Conservation (phyloP, 2,113 vertebrate genomes). For the Varanus komodoensis region DNA sequence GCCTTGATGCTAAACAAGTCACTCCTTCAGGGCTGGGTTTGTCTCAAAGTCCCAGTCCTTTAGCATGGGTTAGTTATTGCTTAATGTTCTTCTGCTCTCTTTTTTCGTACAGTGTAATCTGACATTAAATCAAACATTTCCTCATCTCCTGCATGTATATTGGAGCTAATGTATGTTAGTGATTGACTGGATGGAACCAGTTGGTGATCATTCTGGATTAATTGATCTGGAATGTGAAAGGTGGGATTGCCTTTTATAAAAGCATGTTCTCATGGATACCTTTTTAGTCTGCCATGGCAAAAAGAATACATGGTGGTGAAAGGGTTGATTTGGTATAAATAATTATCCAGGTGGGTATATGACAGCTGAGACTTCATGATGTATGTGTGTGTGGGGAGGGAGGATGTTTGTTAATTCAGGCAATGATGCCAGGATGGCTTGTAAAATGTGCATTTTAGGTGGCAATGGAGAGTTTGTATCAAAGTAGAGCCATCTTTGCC, state of each 20-base stretch:
- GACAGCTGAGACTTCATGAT: neutral
- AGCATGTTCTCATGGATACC: neutral
- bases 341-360: neutral
- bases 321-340: neutral
- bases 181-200: neutral
- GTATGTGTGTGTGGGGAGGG: too few relatives aligned
- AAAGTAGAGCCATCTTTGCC: neutral
- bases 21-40: neutral
- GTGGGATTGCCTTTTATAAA: neutral
- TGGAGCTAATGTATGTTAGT: neutral
- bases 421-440: neutral
- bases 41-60: neutral
- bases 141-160: neutral
- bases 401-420: neutral
- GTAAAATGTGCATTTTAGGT: neutral
- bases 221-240: neutral
- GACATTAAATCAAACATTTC: neutral
- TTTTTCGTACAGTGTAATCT: neutral
- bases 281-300: neutral
- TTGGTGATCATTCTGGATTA: neutral
- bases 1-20: neutral
- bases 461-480: neutral
- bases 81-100: neutral
- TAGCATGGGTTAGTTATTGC: neutral
- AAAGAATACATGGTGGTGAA: neutral